Base-by-base conservation (phyloP, 2,113 vertebrate genomes). In the Labrus mixtus region DNA sequence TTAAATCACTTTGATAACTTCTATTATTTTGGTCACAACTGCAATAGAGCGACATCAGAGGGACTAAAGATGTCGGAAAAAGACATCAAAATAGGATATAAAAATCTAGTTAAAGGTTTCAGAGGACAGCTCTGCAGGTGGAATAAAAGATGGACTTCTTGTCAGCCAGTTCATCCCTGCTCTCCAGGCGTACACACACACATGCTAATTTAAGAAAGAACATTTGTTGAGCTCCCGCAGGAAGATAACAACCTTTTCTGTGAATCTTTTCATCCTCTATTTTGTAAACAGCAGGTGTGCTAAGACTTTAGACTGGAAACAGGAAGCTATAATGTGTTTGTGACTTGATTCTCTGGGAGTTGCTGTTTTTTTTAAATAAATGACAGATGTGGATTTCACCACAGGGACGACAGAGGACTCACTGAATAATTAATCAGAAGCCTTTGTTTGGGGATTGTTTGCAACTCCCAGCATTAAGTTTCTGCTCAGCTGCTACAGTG, bases 381-480 rank as follows among this genome's bases (percentile, higher is more conserved):
- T 85, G 88, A 74, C 93, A 93, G 93, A 91, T 94, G 93, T 87
- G 91, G 78, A 76, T 83, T 78, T 90, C 76, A 76, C 90, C 71
- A 45, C 69, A 37, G 87, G 87, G 88, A 89, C 19, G 5, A 50
- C 45, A 29, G 59, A 86, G 70, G 74, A 80, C 73, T 72, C 4
- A 46, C 85, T 91, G 86, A 93, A 92, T 92, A 89, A 93, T 93
- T 91, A 88, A 94, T 91, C 87, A 70, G 67, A 60, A 84, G 68
- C 68, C 70, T 89, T 87, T 89, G 29, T 81, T 83, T 68, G 80
- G 76, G 71, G 79, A 33, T 82, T 73, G 83, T 86, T 87, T 89
- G 68, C 66, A 53, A 76, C 74, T 78, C 90, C 73, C 79, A 81
- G 68, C 73, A 50, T 69, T 82, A 91, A 83, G 73, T 79, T 86